phyloP scores from a whole-genome alignment of 1,140 invertebrate species.

The Ips typographus region DNA sequence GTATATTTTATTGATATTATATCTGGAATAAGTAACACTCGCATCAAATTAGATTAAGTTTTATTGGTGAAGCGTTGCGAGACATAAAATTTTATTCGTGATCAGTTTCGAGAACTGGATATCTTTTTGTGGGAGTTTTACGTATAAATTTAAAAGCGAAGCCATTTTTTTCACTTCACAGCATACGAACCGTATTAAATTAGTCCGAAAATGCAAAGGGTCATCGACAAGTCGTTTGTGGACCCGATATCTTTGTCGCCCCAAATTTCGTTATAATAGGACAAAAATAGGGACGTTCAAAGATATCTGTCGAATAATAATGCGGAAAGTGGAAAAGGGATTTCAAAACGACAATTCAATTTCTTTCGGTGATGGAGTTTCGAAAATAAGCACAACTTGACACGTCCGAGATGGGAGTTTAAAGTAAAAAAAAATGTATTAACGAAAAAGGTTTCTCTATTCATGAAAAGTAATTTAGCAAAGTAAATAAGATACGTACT shows the following conservation, averaged over 20 bases:
- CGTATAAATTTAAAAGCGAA: slow-evolving; percentile 36
- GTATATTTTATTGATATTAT: slow-evolving; percentile 45
- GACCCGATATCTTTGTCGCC: slow-evolving; percentile 44
- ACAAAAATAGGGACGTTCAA: slow-evolving; percentile 42
- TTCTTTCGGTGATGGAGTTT: slow-evolving; percentile 44
- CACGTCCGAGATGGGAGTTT: slow-evolving; percentile 29
- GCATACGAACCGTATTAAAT: slow-evolving; percentile 45
- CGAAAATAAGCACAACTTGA: slow-evolving; percentile 42
- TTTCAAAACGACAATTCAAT: slow-evolving; percentile 46
- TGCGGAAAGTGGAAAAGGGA: slow-evolving; percentile 27
- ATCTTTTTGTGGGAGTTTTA: slow-evolving; percentile 18
- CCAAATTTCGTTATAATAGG: slow-evolving; percentile 43
- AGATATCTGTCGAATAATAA: slow-evolving; percentile 45
- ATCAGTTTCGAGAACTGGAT: slow-evolving; percentile 27
- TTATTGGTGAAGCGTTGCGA: slow-evolving; percentile 35
- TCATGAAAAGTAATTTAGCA: slow-evolving; percentile 27
- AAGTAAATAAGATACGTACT: slow-evolving; percentile 26
- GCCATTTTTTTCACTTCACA: slow-evolving; percentile 24
- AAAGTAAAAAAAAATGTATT: slow-evolving; percentile 2
- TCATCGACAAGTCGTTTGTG: slow-evolving; percentile 40
- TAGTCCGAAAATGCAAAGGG: slow-evolving; percentile 41
- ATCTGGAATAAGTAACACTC: slow-evolving; percentile 42
- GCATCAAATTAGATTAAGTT: slow-evolving; percentile 41
- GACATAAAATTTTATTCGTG: slow-evolving; percentile 43
- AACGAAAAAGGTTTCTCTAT: slow-evolving; percentile 17